Evolutionary conservation across 2,113 vertebrate genomes (phyloP), one percentile per base, ranked within the genome.

Genomic region (Melanerpes aurifrons): DNA sequence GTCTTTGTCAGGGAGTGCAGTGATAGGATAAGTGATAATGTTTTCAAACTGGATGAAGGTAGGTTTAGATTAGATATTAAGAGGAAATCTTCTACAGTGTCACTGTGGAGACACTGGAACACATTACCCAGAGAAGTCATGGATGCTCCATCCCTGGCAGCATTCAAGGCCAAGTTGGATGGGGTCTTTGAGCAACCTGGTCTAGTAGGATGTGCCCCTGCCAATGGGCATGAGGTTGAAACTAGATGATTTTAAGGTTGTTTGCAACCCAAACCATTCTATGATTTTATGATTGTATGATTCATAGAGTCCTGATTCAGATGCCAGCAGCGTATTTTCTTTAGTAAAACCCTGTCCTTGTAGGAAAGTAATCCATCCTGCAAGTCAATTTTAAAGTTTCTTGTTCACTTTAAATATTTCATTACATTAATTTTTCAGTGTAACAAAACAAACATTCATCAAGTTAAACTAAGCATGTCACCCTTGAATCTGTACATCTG

Each of bases 381-480:
- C 66, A 93, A 95, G 91, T 97, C 96, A 96, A 94, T 96, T 97
- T 97, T 91, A 95, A 96, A 96, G 91, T 95, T 97, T 82, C 92
- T 96, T 96, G 93, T 96, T 97, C 97, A 87, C 95, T 96, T 97
- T 97, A 97, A 98, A 98, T 98, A 98, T 98, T 98, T 98, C 88
- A 98, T 98, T 94, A 87, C 94, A 97, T 98, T 97, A 97, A 97
- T 97, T 97, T 98, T 98, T 97, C 97, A 98, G 91, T 97, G 89
- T 94, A 97, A 97, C 95, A 97, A 97, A 98, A 97, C 96, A 98
- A 98, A 97, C 96, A 97, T 97, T 97, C 97, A 97, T 98, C 98
- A 97, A 98, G 93, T 96, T 97, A 97, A 97, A 98, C 98, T 97
- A 97, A 98, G 97, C 97, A 96, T 97, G 97, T 97, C 97, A 97